Percentiles rank a stretch among this genome's conserved stretches.
phyloP scores from a whole-genome alignment of 2,113 vertebrate genomes.

The Nothoprocta pentlandii region DNA sequence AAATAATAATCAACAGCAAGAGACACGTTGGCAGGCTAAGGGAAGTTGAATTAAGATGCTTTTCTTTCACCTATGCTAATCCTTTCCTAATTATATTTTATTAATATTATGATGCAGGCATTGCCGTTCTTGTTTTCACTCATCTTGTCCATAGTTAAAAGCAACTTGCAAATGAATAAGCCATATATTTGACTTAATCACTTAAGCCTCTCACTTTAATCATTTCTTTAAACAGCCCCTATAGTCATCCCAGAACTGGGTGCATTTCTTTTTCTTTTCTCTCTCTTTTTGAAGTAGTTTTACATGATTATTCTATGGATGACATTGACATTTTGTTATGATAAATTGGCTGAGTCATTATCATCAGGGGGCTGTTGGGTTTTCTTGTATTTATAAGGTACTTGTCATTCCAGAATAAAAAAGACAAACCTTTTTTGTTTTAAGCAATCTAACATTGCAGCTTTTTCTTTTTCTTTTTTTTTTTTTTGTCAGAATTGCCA shows the following conservation, averaged over 20 bases:
- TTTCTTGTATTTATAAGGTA: background rate
- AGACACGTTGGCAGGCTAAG: background rate
- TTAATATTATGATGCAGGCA: slow-evolving; percentile 36
- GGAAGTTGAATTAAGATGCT: slow-evolving; percentile 35
- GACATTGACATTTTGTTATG: background rate
- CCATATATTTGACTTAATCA: slow-evolving; percentile 31
- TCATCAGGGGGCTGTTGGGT: background rate
- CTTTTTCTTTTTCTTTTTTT: background rate
- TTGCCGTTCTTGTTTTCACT: slow-evolving; percentile 15
- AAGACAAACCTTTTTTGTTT: slow-evolving; percentile 1
- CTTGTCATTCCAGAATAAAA: background rate
- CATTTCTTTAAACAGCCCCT: background rate
- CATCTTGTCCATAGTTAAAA: slow-evolving; percentile 14
- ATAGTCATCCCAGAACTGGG: background rate
- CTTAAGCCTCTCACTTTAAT: slow-evolving; percentile 12
- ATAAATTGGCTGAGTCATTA: background rate
- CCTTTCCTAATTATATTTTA: slow-evolving; percentile 67
- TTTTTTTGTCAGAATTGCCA: background rate
- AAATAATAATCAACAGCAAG: slow-evolving; percentile 23
- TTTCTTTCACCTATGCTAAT: slow-evolving; percentile 62
- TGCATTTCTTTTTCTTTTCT: fast-evolving
- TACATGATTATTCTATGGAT: background rate
- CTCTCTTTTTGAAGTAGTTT: background rate
- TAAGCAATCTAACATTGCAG: background rate
- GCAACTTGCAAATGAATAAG: slow-evolving; percentile 56